Conservation (phyloP, 2,797 vertebrate genomes). For the Pitangus sulphuratus region DNA sequence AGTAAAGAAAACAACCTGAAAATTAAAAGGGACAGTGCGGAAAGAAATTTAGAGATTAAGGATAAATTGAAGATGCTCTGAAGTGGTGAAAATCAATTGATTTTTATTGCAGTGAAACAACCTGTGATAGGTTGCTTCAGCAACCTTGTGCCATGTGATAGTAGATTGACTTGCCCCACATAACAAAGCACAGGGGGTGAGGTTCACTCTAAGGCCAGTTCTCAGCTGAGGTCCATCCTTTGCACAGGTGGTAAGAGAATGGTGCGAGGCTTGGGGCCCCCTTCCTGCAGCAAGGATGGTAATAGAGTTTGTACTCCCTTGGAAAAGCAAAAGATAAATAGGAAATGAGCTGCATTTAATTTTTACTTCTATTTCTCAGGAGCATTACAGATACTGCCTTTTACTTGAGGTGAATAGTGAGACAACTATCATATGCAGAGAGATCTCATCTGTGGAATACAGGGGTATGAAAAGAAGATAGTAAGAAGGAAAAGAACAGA, state of each 20-base stretch:
- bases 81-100: not conserved
- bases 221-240: not conserved
- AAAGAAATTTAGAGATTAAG: not conserved
- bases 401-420: not conserved
- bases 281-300: not conserved
- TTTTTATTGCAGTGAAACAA: not conserved
- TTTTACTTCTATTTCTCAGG: not conserved
- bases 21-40: not conserved
- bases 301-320: not conserved
- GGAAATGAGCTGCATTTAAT: not conserved
- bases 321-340: not conserved
- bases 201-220: not conserved
- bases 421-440: fast-evolving
- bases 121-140: not conserved
- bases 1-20: not conserved
- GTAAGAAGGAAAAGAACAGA: not conserved
- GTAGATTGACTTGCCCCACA: not conserved
- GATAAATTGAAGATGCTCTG: not conserved
- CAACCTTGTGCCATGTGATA: not conserved
- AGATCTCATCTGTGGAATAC: not conserved
- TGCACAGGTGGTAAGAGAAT: not conserved
- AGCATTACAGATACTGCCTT: not conserved
- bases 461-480: not conserved
- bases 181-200: not conserved
- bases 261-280: not conserved